phyloP scores from a whole-genome alignment of 92 coral and sea anemone genomes.

The Blastomussa wellsi region DNA sequence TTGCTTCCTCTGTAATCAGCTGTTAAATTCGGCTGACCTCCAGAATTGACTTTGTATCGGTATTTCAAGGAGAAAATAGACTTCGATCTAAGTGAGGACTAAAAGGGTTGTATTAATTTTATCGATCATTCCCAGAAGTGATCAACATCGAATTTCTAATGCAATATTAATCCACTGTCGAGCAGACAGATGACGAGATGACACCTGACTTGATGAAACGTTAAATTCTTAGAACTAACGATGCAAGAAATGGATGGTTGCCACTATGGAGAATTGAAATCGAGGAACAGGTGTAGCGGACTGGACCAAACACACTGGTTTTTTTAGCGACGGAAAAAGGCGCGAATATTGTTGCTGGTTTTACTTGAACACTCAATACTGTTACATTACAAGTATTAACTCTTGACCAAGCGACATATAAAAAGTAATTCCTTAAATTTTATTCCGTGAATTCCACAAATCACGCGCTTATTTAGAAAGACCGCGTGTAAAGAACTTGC shows the following conservation, averaged over 20 bases:
- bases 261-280: not conserved
- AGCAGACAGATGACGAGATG: not conserved
- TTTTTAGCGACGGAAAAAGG: not conserved
- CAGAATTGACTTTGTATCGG: not conserved
- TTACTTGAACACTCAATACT: not conserved
- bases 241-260: not conserved
- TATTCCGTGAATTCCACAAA: not conserved
- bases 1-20: not conserved
- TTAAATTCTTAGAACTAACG: not conserved
- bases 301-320: not conserved
- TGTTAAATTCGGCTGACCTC: not conserved
- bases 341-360: not conserved
- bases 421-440: not conserved
- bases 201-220: not conserved
- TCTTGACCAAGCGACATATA: not conserved
- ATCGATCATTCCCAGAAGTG: no score
- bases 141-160: not conserved
- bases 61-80: not conserved
- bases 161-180: not conserved
- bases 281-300: not conserved
- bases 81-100: not conserved
- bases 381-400: not conserved
- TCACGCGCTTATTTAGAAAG: no score
- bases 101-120: no score
- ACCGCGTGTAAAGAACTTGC: no score